A percentile compares a stretch with the other conserved stretches of the same genome.
Evolutionary conservation across 2,797 vertebrate species (phyloP).

Genomic region (Aplochiton taeniatus): DNA sequence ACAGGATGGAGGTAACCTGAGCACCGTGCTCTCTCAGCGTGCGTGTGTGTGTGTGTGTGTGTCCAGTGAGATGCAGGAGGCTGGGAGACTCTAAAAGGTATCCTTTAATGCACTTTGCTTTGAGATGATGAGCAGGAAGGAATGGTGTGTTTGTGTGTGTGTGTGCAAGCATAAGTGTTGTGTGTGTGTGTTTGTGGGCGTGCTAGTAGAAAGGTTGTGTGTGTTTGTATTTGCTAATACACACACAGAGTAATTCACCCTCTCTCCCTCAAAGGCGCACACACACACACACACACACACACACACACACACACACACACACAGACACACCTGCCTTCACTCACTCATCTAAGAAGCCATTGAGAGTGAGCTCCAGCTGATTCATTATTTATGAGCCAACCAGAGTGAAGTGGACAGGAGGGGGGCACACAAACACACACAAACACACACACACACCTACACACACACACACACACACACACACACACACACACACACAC

Average conservation of each 20-base stretch:
- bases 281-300: constrained; percentile 31
- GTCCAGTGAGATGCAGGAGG: neutral
- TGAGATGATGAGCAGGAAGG: constrained; percentile 39
- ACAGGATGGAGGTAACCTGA: neutral
- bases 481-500: constrained; percentile 23
- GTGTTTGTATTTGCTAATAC: constrained; percentile 5
- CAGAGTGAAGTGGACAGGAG: constrained; percentile 60
- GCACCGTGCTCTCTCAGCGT: constrained; percentile 5
- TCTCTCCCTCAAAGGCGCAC: constrained; percentile 23
- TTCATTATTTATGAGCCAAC: constrained; percentile 75
- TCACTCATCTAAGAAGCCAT: constrained; percentile 71
- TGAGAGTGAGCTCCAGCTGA: constrained; percentile 72
- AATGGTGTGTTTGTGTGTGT: neutral
- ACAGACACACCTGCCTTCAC: constrained; percentile 45
- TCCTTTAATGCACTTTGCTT: constrained; percentile 56
- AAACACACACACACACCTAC: constrained; percentile 40
- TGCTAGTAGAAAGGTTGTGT: neutral
- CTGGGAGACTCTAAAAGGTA: constrained; percentile 39
- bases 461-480: constrained; percentile 25
- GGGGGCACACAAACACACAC: constrained; percentile 43
- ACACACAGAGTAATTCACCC: constrained; percentile 25
- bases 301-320: constrained; percentile 27
- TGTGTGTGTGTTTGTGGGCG: too few relatives aligned
- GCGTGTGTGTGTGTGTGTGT: neutral
- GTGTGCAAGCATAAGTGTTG: neutral